Base-by-base conservation (phyloP, 2,888 invertebrate genomes). In the Octonoba sinensis region DNA sequence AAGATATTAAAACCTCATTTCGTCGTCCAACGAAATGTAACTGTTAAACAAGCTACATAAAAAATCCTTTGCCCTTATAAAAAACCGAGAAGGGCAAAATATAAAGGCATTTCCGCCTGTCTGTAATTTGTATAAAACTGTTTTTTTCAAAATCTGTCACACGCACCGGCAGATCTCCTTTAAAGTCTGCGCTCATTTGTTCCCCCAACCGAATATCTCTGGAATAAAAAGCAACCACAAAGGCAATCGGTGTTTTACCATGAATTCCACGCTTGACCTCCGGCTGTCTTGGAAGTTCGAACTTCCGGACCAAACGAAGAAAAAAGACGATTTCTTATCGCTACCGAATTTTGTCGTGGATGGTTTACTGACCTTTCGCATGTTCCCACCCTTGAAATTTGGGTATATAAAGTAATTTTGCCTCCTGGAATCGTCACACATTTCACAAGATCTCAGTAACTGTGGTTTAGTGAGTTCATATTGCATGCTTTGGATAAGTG, bases 231-330 rank as follows among this genome's bases (percentile, higher is more conserved):
- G 54, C 36, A 1, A 36, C 8, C 36, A 36, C 36, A 62, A 60
- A 69, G 22, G 60, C 64, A 51, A 22, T 22, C 20, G 36, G 54
- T 54, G 44, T 22, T 18, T 73, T 79, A 73, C 73, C 20, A 46
- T 44, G 78, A 79, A 79, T 69, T 27, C 46, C 22, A 79, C 66
- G 79, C 73, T 79, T 79, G 79, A 79, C 79, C 79, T 79, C 62
- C 57, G n/a, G 15, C 22, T 22, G 36, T 36, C 20, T 36, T 51
- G 15, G 46, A 49, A 59, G 72, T 51, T 72, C 47, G 47, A 46
- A 70, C 27, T 70, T 76, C 47, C 69, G 57, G 22, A 54, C 18
- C 54, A 8, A 3, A 36, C 36, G 36, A 36, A 36, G 36, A 36
- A n/a, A 54, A 54, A 57, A 2, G 54, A 54, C 62, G 62, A 44